These are phyloP conservation scores for Ericerus pela DNA, from an alignment of 1,140 invertebrate species.

Conservation along the genomic window DNA sequence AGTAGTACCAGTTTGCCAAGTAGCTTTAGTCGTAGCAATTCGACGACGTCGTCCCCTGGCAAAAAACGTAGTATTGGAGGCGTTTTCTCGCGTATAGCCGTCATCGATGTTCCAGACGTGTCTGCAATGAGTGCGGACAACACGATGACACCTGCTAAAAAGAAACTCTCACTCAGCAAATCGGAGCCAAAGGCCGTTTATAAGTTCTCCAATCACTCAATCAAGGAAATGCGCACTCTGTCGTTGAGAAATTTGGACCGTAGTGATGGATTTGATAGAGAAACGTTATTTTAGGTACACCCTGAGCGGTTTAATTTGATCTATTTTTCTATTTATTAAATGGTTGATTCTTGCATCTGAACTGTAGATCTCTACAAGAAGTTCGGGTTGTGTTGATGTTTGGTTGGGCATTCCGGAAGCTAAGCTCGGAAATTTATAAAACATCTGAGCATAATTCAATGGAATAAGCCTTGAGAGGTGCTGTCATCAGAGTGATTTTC, in stretches of 20 bases:
- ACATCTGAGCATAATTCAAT: no score
- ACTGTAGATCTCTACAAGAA: no score
- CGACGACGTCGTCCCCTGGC: background rate
- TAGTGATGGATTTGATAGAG: background rate
- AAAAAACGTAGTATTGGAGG: no score
- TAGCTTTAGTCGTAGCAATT: conserved; percentile 3
- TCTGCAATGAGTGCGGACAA: background rate
- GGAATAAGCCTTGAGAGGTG: no score
- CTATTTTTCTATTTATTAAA: no score
- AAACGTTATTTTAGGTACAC: conserved; percentile 4
- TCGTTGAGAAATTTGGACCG: background rate
- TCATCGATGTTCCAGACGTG: background rate
- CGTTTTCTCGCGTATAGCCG: background rate
- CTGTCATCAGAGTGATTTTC: no score
- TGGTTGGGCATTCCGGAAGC: no score
- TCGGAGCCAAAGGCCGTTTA: background rate
- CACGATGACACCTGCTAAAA: background rate
- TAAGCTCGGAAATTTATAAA: no score
- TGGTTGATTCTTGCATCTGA: no score
- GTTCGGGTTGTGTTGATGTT: no score
- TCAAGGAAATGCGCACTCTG: background rate
- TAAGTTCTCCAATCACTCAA: background rate
- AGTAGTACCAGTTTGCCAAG: conserved; percentile 3
- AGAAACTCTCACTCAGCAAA: background rate
- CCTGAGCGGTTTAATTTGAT: no score